These are phyloP conservation scores for Drosophila setosimentum DNA, from an alignment of 2,888 invertebrate genomes.

Conservation along the genomic window DNA sequence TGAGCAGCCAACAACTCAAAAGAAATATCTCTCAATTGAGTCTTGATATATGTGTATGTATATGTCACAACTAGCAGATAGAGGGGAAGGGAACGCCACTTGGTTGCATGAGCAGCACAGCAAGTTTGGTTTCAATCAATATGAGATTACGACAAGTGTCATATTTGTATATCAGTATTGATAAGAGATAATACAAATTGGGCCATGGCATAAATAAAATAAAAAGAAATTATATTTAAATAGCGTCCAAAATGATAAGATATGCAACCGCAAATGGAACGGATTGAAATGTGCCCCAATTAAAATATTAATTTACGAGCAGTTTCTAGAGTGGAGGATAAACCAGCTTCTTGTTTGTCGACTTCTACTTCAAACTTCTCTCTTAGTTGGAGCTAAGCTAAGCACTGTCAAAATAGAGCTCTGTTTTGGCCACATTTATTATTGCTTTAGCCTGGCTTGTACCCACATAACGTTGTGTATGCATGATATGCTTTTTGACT, in stretches of 20 bases:
- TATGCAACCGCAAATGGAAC: background rate
- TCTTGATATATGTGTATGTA: conserved; percentile 37
- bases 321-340: background rate
- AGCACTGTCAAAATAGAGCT: background rate
- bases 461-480: conserved; percentile 60
- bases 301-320: background rate
- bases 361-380: background rate
- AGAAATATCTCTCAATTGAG: conserved; percentile 28
- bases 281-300: background rate
- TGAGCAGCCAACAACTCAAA: background rate
- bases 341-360: background rate
- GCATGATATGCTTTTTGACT: conserved; percentile 59
- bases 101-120: conserved; percentile 1
- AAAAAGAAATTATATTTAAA: conserved; percentile 7
- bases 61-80: conserved; percentile 6
- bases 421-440: background rate
- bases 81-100: conserved; percentile 14
- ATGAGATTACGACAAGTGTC: conserved; percentile 18
- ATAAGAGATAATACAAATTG: conserved; percentile 20
- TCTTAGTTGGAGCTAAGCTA: background rate
- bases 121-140: conserved; percentile 34
- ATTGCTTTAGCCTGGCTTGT: conserved; percentile 3
- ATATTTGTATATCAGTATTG: conserved; percentile 1
- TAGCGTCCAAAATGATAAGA: conserved; percentile 17
- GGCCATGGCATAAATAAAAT: conserved; percentile 1